Evolutionary conservation across 2,888 invertebrate genomes (phyloP).

Genomic region (Harpagoxenus sublaevis): DNA sequence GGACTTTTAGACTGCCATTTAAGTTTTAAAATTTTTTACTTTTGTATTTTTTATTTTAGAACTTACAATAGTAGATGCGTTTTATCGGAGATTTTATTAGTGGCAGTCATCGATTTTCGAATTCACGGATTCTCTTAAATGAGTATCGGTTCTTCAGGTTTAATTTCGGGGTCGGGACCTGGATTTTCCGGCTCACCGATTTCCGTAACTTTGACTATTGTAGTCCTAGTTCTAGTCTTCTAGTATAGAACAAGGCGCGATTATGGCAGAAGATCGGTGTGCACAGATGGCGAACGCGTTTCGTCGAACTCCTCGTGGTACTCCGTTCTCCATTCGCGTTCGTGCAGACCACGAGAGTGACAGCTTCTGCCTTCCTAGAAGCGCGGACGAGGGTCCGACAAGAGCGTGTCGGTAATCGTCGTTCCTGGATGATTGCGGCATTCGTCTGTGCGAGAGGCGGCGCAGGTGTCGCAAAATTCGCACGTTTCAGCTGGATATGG

Average conservation of each 20-base stretch:
- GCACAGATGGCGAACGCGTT: conserved; percentile 55
- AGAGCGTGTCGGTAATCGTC: conserved; percentile 76
- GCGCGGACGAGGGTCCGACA: conserved; percentile 59
- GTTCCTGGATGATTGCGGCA: conserved; percentile 78
- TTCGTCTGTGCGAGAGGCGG: conserved; percentile 68
- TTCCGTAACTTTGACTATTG: not conserved
- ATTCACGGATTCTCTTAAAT: not conserved
- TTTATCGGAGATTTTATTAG: not conserved
- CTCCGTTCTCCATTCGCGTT: conserved; percentile 58
- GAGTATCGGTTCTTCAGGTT: not conserved
- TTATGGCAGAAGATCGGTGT: conserved; percentile 33
- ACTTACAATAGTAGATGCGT: not conserved
- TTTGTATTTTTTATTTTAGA: not conserved
- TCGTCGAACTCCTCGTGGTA: conserved; percentile 38
- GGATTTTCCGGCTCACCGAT: conserved; percentile 9
- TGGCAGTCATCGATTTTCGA: not conserved
- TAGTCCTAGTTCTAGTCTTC: not conserved
- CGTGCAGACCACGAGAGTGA: conserved; percentile 47
- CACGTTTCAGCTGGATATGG: conserved; percentile 76
- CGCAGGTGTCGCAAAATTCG: conserved; percentile 76
- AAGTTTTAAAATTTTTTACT: not conserved
- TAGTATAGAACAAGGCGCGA: not conserved
- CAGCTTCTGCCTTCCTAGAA: conserved; percentile 71
- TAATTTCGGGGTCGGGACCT: conserved; percentile 2
- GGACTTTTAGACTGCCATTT: not conserved